phyloP scores from a whole-genome alignment of 2,113 vertebrate species.

The Corythoichthys haematopterus region DNA sequence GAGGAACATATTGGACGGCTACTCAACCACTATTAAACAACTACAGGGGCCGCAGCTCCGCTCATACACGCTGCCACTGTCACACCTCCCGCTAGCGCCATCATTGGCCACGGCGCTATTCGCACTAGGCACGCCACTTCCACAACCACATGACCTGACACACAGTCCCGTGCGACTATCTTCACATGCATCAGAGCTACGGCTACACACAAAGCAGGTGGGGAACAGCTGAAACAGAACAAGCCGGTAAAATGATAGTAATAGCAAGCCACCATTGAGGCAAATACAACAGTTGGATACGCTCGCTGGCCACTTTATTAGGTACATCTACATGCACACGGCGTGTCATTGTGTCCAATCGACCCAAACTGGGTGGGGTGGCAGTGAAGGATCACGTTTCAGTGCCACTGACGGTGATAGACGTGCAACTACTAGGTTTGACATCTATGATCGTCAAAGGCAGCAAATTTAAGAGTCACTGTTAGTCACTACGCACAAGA shows the following conservation, averaged over 20 bases:
- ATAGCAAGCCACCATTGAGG: slow-evolving; percentile 30
- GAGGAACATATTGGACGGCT: slow-evolving; percentile 58
- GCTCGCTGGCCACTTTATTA: slow-evolving; percentile 3
- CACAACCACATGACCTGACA: slow-evolving; percentile 37
- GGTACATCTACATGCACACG: not conserved
- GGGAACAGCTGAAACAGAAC: slow-evolving; percentile 68
- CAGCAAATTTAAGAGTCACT: no score
- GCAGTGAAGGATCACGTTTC: no score
- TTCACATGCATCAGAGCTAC: slow-evolving; percentile 52
- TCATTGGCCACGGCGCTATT: slow-evolving; percentile 30
- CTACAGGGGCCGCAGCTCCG: slow-evolving; percentile 65
- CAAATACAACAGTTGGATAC: slow-evolving; percentile 10
- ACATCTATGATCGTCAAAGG: no score
- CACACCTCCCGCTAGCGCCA: slow-evolving; percentile 37
- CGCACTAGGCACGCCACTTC: slow-evolving; percentile 25
- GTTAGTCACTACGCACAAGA: no score
- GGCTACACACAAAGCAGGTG: slow-evolving; percentile 59
- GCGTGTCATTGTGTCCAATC: not conserved
- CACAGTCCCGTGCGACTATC: slow-evolving; percentile 36
- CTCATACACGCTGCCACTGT: slow-evolving; percentile 46
- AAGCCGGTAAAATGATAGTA: slow-evolving; percentile 55
- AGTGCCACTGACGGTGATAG: no score
- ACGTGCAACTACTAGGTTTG: no score
- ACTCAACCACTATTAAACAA: slow-evolving; percentile 69
- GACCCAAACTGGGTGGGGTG: no score